phyloP scores from a whole-genome alignment of 2,888 invertebrate species.

The Oscheius sp. region DNA sequence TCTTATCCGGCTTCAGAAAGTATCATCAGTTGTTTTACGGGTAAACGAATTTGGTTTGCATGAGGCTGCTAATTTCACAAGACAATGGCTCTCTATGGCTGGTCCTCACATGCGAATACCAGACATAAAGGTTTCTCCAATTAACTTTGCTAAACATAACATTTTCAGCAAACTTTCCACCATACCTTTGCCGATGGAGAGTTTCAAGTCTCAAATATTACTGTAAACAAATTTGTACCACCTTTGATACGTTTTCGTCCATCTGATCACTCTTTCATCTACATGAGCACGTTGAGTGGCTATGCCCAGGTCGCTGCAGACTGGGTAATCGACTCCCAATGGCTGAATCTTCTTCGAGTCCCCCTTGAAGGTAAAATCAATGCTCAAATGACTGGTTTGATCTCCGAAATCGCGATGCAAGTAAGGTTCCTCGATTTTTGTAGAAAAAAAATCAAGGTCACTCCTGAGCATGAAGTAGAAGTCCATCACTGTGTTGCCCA shows the following conservation, averaged over 20 bases:
- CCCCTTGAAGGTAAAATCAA: constrained; percentile 60
- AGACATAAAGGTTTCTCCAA: constrained; percentile 40
- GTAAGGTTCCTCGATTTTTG: constrained; percentile 36
- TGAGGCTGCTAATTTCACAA: constrained; percentile 64
- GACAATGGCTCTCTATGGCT: constrained; percentile 64
- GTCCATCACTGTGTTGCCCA: constrained; percentile 64
- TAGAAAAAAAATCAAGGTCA: too few relatives aligned
- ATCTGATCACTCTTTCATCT: constrained; percentile 60
- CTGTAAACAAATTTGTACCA: constrained; percentile 57
- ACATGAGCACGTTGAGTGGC: constrained; percentile 64
- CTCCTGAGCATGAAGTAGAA: constrained; percentile 57
- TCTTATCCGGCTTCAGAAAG: not conserved
- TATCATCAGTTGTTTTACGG: constrained; percentile 38
- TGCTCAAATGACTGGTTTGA: constrained; percentile 63
- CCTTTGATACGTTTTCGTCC: constrained; percentile 63
- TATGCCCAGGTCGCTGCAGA: constrained; percentile 60
- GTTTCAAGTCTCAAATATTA: constrained; percentile 56
- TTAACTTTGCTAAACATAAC: not conserved
- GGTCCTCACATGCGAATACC: constrained; percentile 61
- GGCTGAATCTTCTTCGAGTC: constrained; percentile 55
- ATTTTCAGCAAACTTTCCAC: constrained; percentile 54
- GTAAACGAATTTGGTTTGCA: constrained; percentile 61
- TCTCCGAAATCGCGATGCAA: constrained; percentile 63
- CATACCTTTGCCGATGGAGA: constrained; percentile 61
- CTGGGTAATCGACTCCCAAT: constrained; percentile 58